Percentiles rank a stretch among this genome's conserved stretches.
Evolutionary conservation across 1,140 invertebrate genomes (phyloP).

Genomic region (Drosophila ercepeae): DNA sequence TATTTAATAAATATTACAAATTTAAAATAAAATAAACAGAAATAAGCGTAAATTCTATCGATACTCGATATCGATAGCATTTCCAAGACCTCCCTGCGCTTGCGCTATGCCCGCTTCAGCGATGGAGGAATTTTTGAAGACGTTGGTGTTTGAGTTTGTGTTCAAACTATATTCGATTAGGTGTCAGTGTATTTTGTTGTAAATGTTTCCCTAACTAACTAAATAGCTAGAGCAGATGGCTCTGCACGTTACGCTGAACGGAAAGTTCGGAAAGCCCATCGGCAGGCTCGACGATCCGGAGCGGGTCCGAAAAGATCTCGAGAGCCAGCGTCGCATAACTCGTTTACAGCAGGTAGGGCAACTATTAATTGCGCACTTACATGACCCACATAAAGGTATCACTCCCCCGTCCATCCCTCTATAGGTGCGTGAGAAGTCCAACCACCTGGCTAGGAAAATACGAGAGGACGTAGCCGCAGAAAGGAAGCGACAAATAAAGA

Average conservation of each 20-base stretch:
- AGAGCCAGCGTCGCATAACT: conserved; percentile 72
- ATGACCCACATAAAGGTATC: conserved; percentile 8
- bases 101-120: conserved; percentile 39
- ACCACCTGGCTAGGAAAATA: conserved; percentile 60
- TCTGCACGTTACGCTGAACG: conserved; percentile 49
- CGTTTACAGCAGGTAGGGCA: conserved; percentile 73
- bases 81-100: conserved; percentile 24
- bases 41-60: not conserved
- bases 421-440: conserved; percentile 78
- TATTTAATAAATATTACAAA: not conserved
- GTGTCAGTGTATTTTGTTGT: conserved; percentile 3
- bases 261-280: conserved; percentile 34
- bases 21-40: not conserved
- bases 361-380: conserved; percentile 10
- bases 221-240: conserved; percentile 40
- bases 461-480: conserved; percentile 66
- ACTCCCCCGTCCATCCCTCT: not conserved
- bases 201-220: conserved; percentile 28
- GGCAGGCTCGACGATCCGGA: conserved; percentile 58
- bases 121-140: conserved; percentile 56
- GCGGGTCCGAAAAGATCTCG: conserved; percentile 64
- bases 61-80: conserved; percentile 1
- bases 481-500: conserved; percentile 55
- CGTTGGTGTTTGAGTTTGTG: conserved; percentile 50
- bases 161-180: conserved; percentile 36